Base-by-base conservation (phyloP, 2,113 vertebrate species). In the Ictalurus punctatus region DNA sequence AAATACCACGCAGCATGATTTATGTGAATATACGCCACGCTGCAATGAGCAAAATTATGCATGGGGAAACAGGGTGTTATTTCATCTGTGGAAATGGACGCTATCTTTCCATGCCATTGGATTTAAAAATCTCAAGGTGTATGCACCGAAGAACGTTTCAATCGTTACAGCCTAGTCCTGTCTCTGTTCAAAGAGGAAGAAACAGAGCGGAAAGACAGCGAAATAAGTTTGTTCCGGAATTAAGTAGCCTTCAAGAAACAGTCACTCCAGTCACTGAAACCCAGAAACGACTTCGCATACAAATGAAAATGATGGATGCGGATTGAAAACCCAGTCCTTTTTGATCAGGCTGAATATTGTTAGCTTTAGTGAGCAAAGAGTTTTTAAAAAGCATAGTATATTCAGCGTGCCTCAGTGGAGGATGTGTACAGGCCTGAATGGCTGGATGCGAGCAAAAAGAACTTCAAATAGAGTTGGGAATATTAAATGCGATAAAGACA, bases 221-320 rank as follows among this genome's bases (percentile, higher is more conserved):
- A 63, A 71, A 37, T 78, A 90, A 81, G 80, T 92, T 91, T 91
- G 90, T 86, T 88, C 89, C 52, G 67, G 85, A 89, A 87, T 93
- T 88, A 90, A 91, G 87, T 84, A 88, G 89, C 89, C 56, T 89
- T 81, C 48, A 56, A 90, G 89, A 93, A 69, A 80, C 44, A 6
- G 44, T 48, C 44, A 84, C 91, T 94, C 90, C 92, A 93, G 92
- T 90, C 91, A 90, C 92, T 86, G 92, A 89, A 92, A 91, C 69
- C 87, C 34, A 93, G 92, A 93, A 86, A 88, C 89, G 91, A 92
- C 91, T 94, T 94, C 91, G 92, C 94, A 95, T 95, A 92, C 90
- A 90, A 94, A 94, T 94, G 90, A 90, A 92, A 93, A 79, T 74
- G 83, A 65, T 89, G 78, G 91, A 85, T 90, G 92, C 90, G 91